Evolutionary conservation across 2,113 vertebrate species (phyloP).

Genomic region (Pseudonaja textilis): DNA sequence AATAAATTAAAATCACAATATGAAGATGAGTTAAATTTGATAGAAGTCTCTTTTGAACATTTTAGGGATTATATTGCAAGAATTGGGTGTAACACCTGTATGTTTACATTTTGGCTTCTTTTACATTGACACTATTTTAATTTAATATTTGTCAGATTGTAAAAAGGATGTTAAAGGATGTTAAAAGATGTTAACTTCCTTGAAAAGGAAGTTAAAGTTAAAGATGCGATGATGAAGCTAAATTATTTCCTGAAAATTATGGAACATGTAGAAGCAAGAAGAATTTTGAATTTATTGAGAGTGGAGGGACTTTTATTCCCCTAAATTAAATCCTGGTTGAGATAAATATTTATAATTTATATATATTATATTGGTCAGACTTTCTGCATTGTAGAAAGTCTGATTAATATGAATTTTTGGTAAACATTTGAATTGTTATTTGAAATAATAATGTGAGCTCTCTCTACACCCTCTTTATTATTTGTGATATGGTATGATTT

Average conservation of each 20-base stretch:
- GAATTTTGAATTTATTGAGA: neutral
- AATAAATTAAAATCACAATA: neutral
- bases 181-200: no score
- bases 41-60: neutral
- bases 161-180: neutral
- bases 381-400: neutral
- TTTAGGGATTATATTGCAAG: no score
- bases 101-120: neutral
- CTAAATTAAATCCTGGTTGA: neutral
- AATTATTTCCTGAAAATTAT: neutral
- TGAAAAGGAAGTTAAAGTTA: neutral
- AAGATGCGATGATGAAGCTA: neutral
- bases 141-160: neutral
- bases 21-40: neutral
- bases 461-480: neutral
- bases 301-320: neutral
- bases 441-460: no score
- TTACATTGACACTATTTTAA: neutral
- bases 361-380: neutral
- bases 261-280: neutral
- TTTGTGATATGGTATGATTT: neutral
- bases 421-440: no score
- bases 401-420: neutral
- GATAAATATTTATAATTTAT: neutral
- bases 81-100: neutral